Conservation (phyloP, 1,140 invertebrate genomes). For the Drosophila baimaii region DNA sequence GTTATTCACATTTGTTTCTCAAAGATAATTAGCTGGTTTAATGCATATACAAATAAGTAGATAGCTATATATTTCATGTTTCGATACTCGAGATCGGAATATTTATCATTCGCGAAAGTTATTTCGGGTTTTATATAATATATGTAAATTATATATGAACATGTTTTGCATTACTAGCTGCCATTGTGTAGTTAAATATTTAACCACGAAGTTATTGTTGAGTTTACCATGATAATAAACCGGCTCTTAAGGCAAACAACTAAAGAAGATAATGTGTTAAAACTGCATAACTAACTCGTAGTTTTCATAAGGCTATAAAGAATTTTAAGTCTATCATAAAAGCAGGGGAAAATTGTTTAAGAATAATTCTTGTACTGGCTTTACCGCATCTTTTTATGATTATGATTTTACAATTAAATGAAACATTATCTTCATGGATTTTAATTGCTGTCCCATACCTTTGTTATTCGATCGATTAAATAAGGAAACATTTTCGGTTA, state of each 20-base stretch:
- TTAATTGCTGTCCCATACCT: neutral
- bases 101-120: neutral
- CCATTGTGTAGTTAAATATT: neutral
- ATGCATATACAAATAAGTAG: slow-evolving; percentile 1
- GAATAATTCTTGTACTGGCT: neutral
- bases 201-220: neutral
- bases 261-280: neutral
- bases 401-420: neutral
- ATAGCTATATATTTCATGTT: neutral
- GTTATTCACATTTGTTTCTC: slow-evolving; percentile 3
- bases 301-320: neutral
- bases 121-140: slow-evolving; percentile 2
- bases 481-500: neutral
- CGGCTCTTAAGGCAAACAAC: neutral
- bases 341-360: neutral
- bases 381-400: neutral
- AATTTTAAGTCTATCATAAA: neutral
- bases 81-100: slow-evolving; percentile 3
- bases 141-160: neutral
- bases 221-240: slow-evolving; percentile 4
- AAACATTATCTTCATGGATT: neutral
- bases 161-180: neutral
- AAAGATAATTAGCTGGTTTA: slow-evolving; percentile 13
- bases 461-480: neutral
- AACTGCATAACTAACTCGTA: neutral